Conservation (phyloP, 1,140 invertebrate genomes). For the Ridgeia piscesae region DNA sequence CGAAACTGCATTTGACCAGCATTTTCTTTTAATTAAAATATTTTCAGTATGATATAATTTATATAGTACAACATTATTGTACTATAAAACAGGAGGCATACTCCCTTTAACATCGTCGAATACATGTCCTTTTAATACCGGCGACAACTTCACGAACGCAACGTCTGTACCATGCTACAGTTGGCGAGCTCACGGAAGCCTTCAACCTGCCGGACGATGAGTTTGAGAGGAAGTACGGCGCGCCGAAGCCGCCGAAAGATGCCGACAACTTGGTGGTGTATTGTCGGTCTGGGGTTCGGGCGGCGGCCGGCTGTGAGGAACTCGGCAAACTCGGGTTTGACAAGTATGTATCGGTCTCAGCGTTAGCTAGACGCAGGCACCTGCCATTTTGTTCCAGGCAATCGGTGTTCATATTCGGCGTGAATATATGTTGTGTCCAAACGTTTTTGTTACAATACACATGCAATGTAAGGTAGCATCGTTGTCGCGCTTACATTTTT, state of each 20-base stretch:
- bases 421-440: neutral
- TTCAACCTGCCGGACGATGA: constrained; percentile 11
- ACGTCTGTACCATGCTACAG: neutral
- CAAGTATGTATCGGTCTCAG: neutral
- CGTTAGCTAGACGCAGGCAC: neutral
- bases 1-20: too few species aligned
- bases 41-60: too few species aligned
- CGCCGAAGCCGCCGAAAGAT: neutral
- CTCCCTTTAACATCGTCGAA: too few species aligned
- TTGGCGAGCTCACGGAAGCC: constrained; percentile 7
- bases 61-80: too few species aligned
- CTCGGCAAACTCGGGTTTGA: neutral
- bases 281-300: neutral
- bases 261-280: neutral
- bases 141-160: neutral
- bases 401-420: neutral
- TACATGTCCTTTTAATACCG: neutral
- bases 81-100: too few species aligned
- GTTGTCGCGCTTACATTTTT: too few species aligned
- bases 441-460: too few species aligned
- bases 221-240: neutral
- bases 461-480: too few species aligned
- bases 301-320: neutral
- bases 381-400: neutral
- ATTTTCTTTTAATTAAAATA: too few species aligned